These are phyloP conservation scores for Neosilurus mollespiculum DNA, from an alignment of 2,797 vertebrate genomes.

Conservation along the genomic window DNA sequence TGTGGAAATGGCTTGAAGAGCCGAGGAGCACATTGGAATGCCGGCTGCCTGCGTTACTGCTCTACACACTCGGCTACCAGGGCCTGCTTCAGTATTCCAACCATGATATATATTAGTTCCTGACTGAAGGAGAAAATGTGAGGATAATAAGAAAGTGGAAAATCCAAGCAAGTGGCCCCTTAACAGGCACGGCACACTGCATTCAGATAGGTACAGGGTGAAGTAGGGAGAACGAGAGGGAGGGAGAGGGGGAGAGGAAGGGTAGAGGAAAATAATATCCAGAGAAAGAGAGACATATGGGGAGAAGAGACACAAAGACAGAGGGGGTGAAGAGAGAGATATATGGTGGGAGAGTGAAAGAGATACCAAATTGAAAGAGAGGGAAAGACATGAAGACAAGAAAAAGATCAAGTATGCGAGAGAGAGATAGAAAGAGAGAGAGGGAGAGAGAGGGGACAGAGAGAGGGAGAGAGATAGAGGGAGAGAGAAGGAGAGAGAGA, in stretches of 20 bases:
- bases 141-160: constrained; percentile 58
- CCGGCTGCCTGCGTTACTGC: constrained; percentile 17
- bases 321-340: not conserved
- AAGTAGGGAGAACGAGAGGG: not conserved
- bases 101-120: constrained; percentile 53
- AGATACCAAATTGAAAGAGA: not conserved
- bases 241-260: not conserved
- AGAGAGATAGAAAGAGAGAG: not conserved
- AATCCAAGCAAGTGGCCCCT: constrained; percentile 54
- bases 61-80: constrained; percentile 20
- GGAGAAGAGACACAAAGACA: too few relatives aligned
- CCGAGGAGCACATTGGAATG: constrained; percentile 32
- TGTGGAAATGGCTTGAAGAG: constrained; percentile 34
- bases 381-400: not conserved
- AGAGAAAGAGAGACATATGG: not conserved
- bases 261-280: not conserved
- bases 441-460: not conserved
- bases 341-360: constrained; percentile 4
- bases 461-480: constrained; percentile 45
- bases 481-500: not conserved
- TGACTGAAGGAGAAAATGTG: constrained; percentile 36
- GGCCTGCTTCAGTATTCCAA: constrained; percentile 48
- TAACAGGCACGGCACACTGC: constrained; percentile 31
- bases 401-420: not conserved
- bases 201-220: constrained; percentile 42